Percentiles rank a stretch among this genome's conserved stretches.
Evolutionary conservation across 2,888 invertebrate species (phyloP).

Genomic region (Melipona bicolor): DNA sequence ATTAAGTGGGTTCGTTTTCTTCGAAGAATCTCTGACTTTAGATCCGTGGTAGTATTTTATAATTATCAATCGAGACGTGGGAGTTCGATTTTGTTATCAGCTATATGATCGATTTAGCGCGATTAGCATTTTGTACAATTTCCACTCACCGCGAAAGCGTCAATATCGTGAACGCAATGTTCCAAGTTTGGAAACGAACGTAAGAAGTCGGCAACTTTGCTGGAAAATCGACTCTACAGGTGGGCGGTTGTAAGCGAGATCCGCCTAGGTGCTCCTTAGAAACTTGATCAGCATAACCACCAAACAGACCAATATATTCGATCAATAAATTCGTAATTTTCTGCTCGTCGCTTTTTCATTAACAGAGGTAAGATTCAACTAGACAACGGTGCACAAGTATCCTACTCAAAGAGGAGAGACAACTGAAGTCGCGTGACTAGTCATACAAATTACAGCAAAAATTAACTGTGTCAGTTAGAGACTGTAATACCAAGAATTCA

Average conservation of each 20-base stretch:
- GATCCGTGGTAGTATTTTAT: too few relatives aligned
- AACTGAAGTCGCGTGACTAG: neutral
- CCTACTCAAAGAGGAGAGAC: neutral
- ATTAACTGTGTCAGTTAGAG: slow-evolving; percentile 18
- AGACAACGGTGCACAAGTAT: neutral
- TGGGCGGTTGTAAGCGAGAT: slow-evolving; percentile 65
- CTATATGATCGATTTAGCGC: too few relatives aligned
- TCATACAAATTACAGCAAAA: slow-evolving; percentile 13
- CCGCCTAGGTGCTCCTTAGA: slow-evolving; percentile 38
- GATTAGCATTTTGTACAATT: too few relatives aligned
- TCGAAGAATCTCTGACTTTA: too few relatives aligned
- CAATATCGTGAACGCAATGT: neutral
- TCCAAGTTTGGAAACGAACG: slow-evolving; percentile 43
- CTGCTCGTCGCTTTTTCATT: neutral
- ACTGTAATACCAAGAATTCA: slow-evolving; percentile 16
- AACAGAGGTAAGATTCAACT: neutral
- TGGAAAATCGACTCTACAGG: slow-evolving; percentile 71
- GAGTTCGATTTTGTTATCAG: too few relatives aligned
- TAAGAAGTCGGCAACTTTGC: slow-evolving; percentile 64
- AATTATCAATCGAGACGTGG: too few relatives aligned
- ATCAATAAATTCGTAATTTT: neutral
- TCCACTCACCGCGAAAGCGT: slow-evolving; percentile 1
- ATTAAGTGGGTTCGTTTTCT: too few relatives aligned
- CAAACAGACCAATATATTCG: neutral
- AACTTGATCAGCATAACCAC: slow-evolving; percentile 3